Evolutionary conservation across 1,140 invertebrate species (phyloP), one percentile per base, ranked within the genome.

Genomic region (Heliconius hewitsoni): DNA sequence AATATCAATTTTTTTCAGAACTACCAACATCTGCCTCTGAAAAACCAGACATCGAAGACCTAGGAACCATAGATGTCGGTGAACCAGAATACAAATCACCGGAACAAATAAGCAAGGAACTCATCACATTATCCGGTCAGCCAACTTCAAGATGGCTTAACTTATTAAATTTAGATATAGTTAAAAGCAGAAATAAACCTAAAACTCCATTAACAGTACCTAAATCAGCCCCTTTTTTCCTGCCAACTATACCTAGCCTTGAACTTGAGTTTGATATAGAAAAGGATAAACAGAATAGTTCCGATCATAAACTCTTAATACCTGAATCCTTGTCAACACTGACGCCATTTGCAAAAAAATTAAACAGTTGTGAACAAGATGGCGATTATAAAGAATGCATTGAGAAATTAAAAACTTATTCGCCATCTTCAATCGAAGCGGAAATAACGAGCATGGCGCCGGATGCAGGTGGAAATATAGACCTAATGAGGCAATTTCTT

Each of bases 61-160:
- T 96, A 66, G 95, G 96, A 84, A 86, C 95, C 46, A 93, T 96
- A 57, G 91, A 95, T 76, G 81, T 94, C 70, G 94, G 95, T 13
- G 95, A 96, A 79, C 89, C 95, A 30, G 95, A 96, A 89, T 98
- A 97, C 87, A 95, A 96, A 85, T 98, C 98, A 8, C 96, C 97
- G 0, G 96, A 97, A 84, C 98, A 99, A 95, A 96, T 99, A 60
- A 96, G 96, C 57, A 90, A 96, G 42, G 96, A 98, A 84, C 94
- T 99, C 1, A 96, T 99, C 16, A 99, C 98, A 0, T 94, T 99
- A 81, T 99, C 98, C 0, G 95, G 96, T 2, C 93, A 99, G 66
- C 96, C 98, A 0, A 96, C 97, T 30, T 98, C 98, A 0, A 96
- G 98, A 87, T 99, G 99, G 99, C 96, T 98, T 74, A 99, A 99